Evolutionary conservation across 2,113 vertebrate species (phyloP), one percentile per base, ranked within the genome.

Genomic region (Oostethus manadensis): DNA sequence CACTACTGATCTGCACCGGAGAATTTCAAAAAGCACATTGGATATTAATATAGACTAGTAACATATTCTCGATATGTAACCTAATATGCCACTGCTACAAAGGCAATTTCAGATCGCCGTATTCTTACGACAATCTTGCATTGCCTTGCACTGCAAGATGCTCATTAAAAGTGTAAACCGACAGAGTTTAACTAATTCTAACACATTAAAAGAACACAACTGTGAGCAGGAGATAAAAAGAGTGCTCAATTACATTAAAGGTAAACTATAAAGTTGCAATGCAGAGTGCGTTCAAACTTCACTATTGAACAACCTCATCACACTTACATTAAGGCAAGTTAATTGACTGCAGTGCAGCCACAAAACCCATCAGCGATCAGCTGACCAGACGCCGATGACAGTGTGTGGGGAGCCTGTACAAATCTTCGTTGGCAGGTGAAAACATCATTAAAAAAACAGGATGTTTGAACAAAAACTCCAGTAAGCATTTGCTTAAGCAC

Each of bases 371-470:
- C 57, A 61, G 51, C 33, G 20, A 38, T 33, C 50, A 74, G 71
- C 64, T 33, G 74, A 69, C 66, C 85, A 80, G 82, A 79, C 80
- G 77, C 67, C 44, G 44, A 38, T 71, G 68, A 74, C 63, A 75
- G 83, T 77, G 85, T 22, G 23, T 2, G 22, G 21, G 81, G 57
- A 3, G 10, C 56, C 66, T 60, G 62, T 81, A 76, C 68, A 82
- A 83, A 80, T 64, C 63, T 48, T 49, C 18, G 8, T 63, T 81
- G 69, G 67, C 78, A 82, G 78, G 70, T 66, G 62, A 71, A 81
- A 42, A 14, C 38, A 3, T 3, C 38, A 84, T 74, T 79, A 80
- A 78, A 83, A 84, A 77, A 83, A 71, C 29, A 33, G 8, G 5
- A 33, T 33, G 29, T 33, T 7, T 7, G 8, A 33, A 78, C 18